A percentile compares a stretch with the other conserved stretches of the same genome.
Conservation (phyloP, 2,888 invertebrate genomes). For the Lasiommata megera region DNA sequence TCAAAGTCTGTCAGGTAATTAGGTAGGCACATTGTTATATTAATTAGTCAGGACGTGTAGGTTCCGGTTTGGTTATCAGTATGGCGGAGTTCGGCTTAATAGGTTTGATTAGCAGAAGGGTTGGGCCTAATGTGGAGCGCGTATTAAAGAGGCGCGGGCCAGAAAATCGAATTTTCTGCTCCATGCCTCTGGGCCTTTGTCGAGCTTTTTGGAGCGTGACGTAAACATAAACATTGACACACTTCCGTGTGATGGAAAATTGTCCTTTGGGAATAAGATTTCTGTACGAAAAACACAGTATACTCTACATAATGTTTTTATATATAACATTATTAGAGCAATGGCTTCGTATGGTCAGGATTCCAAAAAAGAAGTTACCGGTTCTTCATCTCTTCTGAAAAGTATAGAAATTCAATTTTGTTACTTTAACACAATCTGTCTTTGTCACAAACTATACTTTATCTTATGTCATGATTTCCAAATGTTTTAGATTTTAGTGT, state of each 20-base stretch:
- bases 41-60: too few species aligned
- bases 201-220: slow-evolving; percentile 64
- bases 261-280: slow-evolving; percentile 6
- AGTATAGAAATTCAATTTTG: too few species aligned
- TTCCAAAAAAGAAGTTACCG: too few species aligned
- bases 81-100: slow-evolving; percentile 63
- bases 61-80: slow-evolving; percentile 51
- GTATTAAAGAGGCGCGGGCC: slow-evolving; percentile 63
- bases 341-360: not conserved
- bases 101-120: slow-evolving; percentile 76
- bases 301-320: too few species aligned
- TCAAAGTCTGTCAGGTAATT: too few species aligned
- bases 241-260: slow-evolving; percentile 14
- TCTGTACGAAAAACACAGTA: not conserved
- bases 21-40: too few species aligned
- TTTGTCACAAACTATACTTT: too few species aligned
- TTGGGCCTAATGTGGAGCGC: slow-evolving; percentile 60
- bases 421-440: too few species aligned
- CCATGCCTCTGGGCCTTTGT: slow-evolving; percentile 60
- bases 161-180: slow-evolving; percentile 78
- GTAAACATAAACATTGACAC: slow-evolving; percentile 52
- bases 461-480: too few species aligned
- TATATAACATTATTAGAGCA: too few species aligned
- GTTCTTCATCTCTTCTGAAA: too few species aligned
- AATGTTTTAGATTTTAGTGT: too few species aligned